Conservation (phyloP, 1,140 invertebrate genomes). For the Notospermus geniculatus region DNA sequence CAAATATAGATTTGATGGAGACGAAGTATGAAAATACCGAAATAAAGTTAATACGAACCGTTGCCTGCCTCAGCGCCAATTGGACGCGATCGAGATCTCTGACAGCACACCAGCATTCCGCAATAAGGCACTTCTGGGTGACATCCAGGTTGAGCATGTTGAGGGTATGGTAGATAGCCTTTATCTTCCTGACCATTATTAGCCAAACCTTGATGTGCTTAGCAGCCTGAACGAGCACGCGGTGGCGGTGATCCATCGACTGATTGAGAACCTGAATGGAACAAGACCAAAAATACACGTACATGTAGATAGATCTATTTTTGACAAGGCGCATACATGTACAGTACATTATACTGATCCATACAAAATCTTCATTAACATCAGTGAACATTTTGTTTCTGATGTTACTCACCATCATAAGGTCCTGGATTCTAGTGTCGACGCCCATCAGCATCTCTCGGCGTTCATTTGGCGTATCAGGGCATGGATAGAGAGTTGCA, state of each 20-base stretch:
- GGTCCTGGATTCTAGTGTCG: conserved; percentile 86
- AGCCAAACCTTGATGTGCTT: conserved; percentile 70
- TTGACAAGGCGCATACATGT: no score
- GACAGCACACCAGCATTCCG: conserved; percentile 96
- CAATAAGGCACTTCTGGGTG: conserved; percentile 87
- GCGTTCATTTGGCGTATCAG: conserved; percentile 82
- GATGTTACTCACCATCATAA: conserved; percentile 67
- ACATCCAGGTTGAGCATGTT: conserved; percentile 74
- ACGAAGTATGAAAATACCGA: no score
- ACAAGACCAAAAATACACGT: neutral
- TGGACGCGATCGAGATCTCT: conserved; percentile 85
- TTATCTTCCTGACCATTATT: conserved; percentile 68
- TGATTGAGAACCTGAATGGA: conserved; percentile 71
- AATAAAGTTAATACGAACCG: no score
- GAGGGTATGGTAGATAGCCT: conserved; percentile 71
- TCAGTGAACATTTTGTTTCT: no score
- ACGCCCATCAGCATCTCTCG: conserved; percentile 94
- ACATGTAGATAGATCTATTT: no score
- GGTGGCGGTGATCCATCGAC: conserved; percentile 91
- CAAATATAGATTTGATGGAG: no score
- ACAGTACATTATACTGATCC: no score
- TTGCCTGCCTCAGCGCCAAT: conserved; percentile 64
- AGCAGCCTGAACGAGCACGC: conserved; percentile 85
- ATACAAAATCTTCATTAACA: no score
- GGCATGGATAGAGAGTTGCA: conserved; percentile 93